phyloP scores from a whole-genome alignment of 2,113 vertebrate genomes.

The Mellivora capensis region DNA sequence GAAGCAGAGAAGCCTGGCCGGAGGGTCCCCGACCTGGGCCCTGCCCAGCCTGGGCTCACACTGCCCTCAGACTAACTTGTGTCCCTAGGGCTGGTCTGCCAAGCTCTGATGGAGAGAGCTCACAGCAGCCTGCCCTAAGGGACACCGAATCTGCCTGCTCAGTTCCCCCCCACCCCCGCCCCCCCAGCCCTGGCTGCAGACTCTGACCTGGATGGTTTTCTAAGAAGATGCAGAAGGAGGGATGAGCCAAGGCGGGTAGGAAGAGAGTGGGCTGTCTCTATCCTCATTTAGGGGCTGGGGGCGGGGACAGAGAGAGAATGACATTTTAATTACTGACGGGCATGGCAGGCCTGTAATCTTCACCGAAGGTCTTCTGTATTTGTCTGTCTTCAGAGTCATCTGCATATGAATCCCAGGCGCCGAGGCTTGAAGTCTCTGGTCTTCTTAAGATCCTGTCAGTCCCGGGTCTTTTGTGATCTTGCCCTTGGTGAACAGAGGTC shows the following conservation, averaged over 20 bases:
- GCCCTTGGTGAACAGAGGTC: background rate
- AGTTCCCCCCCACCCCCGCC: accelerated
- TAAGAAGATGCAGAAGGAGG: background rate
- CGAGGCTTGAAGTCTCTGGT: background rate
- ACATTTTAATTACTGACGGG: slow-evolving; percentile 35
- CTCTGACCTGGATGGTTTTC: background rate
- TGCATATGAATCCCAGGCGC: slow-evolving; percentile 18
- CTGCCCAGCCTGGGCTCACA: background rate
- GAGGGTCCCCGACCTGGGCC: background rate
- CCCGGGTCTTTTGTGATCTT: background rate
- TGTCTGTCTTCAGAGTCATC: background rate
- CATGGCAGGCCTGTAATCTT: slow-evolving; percentile 45
- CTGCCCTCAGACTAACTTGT: background rate
- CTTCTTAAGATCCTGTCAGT: background rate
- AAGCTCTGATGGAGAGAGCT: background rate
- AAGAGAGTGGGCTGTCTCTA: background rate
- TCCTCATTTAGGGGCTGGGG: background rate
- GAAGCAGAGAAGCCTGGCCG: background rate
- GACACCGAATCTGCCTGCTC: background rate
- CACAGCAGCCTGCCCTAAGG: background rate
- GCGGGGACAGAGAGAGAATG: slow-evolving; percentile 11
- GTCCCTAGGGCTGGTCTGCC: background rate
- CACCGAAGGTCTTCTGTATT: background rate
- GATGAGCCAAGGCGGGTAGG: background rate
- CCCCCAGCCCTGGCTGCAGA: background rate